Base-by-base conservation (phyloP, 2,113 vertebrate genomes). In the Tupaia chinensis region DNA sequence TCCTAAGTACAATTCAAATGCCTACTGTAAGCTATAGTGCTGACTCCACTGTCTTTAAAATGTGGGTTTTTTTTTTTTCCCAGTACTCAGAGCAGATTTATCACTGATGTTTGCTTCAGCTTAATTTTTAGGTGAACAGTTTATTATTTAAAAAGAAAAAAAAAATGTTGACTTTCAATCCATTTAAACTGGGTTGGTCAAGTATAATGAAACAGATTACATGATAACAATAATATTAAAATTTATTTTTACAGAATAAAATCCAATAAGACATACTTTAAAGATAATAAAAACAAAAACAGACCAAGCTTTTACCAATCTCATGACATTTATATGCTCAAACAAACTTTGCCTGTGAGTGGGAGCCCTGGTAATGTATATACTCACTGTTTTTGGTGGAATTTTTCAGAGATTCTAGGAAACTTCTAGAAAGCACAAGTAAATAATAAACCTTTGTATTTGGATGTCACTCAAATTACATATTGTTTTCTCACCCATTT, bases 131-230 rank as follows among this genome's bases (percentile, higher is more conserved):
- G 56, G 70, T 25, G 68, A 96, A 53, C 23, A 60, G 14, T n/a
- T 74, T 32, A 65, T 87, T 54, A 89, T 92, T n/a, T 54, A 58
- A 87, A 78, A 95, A 86, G 13, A 19, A 63, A 94, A 97, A 97
- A 93, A 93, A 74, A 86, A 8, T 65, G 88, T 54, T 89, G 27
- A 2, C 63, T 86, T 9, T 89, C 82, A 44, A 96, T 94, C 65
- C 94, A 80, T 83, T 96, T 95, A 94, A 95, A 89, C 82, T 61
- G 34, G 90, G 78, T 9, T 65, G 32, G 78, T 66, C 53, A 81
- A 97, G 79, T 60, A 78, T 34, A 69, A 93, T n/a, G 10, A 1
- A 96, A 79, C 53, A 95, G 94, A 97, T 3, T 97, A 74, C 69
- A 81, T 92, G 73, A 80, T 16, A 32, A 77, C 32, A 85, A 73